These are phyloP conservation scores for Limanda limanda DNA, from an alignment of 2,113 vertebrate genomes.

Conservation along the genomic window DNA sequence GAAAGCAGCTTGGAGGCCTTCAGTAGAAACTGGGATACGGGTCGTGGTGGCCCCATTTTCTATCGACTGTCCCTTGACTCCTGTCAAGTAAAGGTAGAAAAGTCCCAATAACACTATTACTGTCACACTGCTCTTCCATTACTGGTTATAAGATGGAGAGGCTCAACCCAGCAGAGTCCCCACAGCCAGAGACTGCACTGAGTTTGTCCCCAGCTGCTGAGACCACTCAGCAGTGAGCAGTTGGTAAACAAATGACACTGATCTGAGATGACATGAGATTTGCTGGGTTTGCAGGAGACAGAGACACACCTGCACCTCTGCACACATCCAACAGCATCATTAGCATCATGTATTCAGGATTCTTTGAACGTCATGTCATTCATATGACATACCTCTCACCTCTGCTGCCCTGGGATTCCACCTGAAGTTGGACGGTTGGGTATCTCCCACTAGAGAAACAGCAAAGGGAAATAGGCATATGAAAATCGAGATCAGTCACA, in stretches of 20 bases:
- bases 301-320: not conserved
- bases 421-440: too few species aligned
- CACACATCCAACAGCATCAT: not conserved
- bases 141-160: not conserved
- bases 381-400: too few species aligned
- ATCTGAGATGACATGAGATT: not conserved
- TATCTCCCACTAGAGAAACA: too few species aligned
- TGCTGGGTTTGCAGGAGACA: not conserved
- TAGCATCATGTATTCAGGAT: not conserved
- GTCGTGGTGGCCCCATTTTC: too few species aligned
- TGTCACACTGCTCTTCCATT: not conserved
- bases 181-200: not conserved
- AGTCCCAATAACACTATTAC: not conserved
- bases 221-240: not conserved
- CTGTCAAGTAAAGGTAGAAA: not conserved
- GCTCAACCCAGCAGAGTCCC: not conserved
- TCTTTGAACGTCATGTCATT: too few species aligned
- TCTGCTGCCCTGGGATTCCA: too few species aligned
- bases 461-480: too few species aligned
- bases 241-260: not conserved
- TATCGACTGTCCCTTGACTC: not conserved
- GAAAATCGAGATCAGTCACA: too few species aligned
- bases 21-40: too few species aligned
- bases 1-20: too few species aligned
- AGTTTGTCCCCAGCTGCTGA: not conserved